phyloP scores from a whole-genome alignment of 1,140 invertebrate species.

The Oscheius sp. region DNA sequence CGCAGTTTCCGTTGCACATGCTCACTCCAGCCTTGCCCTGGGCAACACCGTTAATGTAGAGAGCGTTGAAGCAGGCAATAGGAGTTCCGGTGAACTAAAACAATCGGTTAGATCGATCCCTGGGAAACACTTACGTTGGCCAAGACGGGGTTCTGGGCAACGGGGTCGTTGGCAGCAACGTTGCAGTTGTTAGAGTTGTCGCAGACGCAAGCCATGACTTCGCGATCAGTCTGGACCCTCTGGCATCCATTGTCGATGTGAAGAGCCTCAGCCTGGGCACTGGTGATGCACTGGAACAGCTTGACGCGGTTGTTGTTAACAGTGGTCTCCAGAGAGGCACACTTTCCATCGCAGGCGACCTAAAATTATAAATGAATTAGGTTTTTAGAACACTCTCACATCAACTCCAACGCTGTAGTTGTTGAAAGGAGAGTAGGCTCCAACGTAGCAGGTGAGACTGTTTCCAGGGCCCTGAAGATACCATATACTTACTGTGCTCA shows the following conservation, averaged over 20 bases:
- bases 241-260: slow-evolving; percentile 16
- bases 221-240: not conserved
- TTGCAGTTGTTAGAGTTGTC: slow-evolving; percentile 30
- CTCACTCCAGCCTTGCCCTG: slow-evolving; percentile 11
- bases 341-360: slow-evolving; percentile 22
- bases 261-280: slow-evolving; percentile 6
- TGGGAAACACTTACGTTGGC: not conserved
- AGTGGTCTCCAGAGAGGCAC: slow-evolving; percentile 9
- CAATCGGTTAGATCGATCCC: too few relatives aligned
- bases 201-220: slow-evolving; percentile 25
- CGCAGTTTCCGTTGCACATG: slow-evolving; percentile 28
- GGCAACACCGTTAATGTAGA: slow-evolving; percentile 9
- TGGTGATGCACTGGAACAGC: slow-evolving; percentile 14
- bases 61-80: slow-evolving; percentile 11
- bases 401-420: slow-evolving; percentile 15
- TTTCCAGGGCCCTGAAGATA: slow-evolving; percentile 18
- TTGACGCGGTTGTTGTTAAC: slow-evolving; percentile 8
- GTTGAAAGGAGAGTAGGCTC: slow-evolving; percentile 9
- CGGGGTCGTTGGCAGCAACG: slow-evolving; percentile 15
- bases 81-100: slow-evolving; percentile 3
- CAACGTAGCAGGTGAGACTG: slow-evolving; percentile 21
- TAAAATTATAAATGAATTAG: not conserved
- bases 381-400: not conserved
- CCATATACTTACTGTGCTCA: too few relatives aligned
- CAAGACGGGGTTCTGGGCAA: slow-evolving; percentile 1